Conservation (phyloP, 2,113 vertebrate genomes). For the Cavia porcellus region DNA sequence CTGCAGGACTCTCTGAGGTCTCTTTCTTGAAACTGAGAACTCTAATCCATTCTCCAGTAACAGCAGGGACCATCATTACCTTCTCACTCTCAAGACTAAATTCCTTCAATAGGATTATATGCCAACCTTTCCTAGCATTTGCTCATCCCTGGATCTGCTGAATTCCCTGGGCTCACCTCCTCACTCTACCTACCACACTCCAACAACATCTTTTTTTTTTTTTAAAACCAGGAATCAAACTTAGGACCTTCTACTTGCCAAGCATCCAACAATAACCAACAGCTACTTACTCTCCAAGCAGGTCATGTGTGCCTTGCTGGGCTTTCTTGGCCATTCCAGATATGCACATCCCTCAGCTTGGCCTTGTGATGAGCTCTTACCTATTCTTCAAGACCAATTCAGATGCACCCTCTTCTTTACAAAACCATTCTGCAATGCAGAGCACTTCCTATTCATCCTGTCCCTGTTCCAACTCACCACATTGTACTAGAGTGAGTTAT, state of each 20-base stretch:
- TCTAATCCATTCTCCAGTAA: neutral
- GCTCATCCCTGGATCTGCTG: neutral
- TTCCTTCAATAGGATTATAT: neutral
- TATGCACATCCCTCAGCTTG: neutral
- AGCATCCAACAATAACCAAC: neutral
- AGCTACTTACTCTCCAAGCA: neutral
- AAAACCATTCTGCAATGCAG: neutral
- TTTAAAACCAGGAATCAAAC: no score
- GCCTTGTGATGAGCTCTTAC: neutral
- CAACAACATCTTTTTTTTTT: no score
- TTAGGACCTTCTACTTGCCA: no score
- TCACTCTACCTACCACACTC: no score
- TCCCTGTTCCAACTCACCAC: neutral
- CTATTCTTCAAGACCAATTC: neutral
- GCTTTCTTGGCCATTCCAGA: neutral
- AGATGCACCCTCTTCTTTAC: neutral
- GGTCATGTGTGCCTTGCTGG: neutral
- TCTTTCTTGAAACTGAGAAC: neutral
- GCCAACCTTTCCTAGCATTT: neutral
- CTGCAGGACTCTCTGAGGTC: neutral
- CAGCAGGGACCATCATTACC: neutral
- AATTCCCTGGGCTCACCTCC: neutral
- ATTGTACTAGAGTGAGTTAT: neutral
- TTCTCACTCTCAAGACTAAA: neutral
- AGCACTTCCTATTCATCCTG: neutral